Evolutionary conservation across 2,797 vertebrate genomes (phyloP).

Genomic region (Gorsachius magnificus): DNA sequence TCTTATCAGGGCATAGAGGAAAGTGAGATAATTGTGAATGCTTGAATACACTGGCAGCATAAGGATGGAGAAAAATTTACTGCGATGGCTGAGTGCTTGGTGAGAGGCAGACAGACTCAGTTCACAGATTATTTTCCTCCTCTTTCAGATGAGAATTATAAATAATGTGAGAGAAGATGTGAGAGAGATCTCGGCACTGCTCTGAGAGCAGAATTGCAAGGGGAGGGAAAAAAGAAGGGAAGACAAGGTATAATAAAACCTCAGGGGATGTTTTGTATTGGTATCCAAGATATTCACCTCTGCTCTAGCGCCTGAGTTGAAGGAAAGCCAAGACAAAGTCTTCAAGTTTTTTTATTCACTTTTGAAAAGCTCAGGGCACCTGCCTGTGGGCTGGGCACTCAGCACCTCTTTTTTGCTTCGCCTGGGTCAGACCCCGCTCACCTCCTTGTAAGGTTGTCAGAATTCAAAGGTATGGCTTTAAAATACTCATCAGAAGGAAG

Average conservation of each 20-base stretch:
- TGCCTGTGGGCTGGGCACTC: not conserved
- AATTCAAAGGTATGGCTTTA: not conserved
- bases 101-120: not conserved
- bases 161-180: not conserved
- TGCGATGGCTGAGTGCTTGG: fast-evolving
- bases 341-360: not conserved
- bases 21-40: not conserved
- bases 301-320: not conserved
- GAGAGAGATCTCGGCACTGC: not conserved
- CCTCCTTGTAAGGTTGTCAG: not conserved
- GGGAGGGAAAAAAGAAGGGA: too few relatives aligned
- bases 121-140: not conserved
- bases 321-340: not conserved
- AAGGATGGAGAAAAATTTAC: not conserved
- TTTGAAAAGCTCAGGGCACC: not conserved
- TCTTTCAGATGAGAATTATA: not conserved
- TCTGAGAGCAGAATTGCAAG: not conserved
- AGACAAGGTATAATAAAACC: not conserved
- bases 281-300: not conserved
- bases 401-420: fast-evolving
- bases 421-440: not conserved
- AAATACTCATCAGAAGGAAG: not conserved
- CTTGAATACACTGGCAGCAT: not conserved
- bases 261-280: not conserved
- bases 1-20: not conserved